Conservation (phyloP, 2,113 vertebrate genomes). For the Phaethornis superciliosus region DNA sequence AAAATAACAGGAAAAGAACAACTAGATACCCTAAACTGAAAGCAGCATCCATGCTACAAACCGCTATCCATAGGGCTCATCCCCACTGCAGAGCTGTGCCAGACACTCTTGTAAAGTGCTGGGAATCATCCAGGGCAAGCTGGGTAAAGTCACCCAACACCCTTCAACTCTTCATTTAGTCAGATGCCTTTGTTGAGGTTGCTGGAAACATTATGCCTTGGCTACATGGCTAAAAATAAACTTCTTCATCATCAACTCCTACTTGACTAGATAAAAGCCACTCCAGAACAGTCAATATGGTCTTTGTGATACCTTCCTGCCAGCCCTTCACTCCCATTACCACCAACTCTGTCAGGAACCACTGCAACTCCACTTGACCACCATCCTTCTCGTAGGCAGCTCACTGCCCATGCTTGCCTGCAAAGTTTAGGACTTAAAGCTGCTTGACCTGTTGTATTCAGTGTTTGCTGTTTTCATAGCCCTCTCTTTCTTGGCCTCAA, state of each 20-base stretch:
- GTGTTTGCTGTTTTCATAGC: not conserved
- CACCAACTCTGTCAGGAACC: not conserved
- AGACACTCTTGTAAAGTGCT: accelerated
- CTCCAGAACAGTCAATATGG: not conserved
- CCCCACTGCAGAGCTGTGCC: not conserved
- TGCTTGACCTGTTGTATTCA: not conserved
- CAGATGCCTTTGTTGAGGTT: not conserved
- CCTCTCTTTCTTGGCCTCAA: not conserved
- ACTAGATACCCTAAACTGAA: not conserved
- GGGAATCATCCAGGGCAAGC: not conserved
- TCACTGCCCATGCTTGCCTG: not conserved
- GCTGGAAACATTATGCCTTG: not conserved
- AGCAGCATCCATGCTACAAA: not conserved
- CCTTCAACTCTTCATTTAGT: not conserved
- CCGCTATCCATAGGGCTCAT: not conserved
- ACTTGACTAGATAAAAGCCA: not conserved
- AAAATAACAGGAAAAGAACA: not conserved
- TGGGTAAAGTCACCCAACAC: not conserved
- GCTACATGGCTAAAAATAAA: slow-evolving; percentile 35
- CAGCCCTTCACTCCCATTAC: not conserved
- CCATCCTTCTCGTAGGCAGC: not conserved
- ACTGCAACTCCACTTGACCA: not conserved
- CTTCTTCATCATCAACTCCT: not conserved
- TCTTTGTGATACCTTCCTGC: not conserved
- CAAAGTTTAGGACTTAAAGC: not conserved